Base-by-base conservation (phyloP, 2,113 vertebrate genomes). In the Tenebrosternarchus preto region DNA sequence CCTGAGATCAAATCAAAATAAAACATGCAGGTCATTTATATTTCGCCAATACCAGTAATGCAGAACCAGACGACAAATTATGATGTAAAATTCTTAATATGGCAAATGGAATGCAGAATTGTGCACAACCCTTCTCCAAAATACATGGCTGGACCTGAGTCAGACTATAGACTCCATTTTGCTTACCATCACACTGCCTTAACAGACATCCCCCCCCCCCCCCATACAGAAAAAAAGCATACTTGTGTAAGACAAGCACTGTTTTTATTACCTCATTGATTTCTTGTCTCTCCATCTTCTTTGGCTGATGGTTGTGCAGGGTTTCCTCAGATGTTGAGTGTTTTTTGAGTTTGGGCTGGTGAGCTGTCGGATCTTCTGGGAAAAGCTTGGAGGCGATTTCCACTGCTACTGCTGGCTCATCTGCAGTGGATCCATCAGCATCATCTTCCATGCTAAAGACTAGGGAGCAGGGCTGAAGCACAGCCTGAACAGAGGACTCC, bases 391-490 rank as follows among this genome's bases (percentile, higher is more conserved):
- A 57, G 19, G 66, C 27, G 25, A 60, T 72, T 36, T 74, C 61
- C 29, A 80, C 73, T 76, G 24, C 81, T 76, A n/a, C 81, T 33
- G 43, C 33, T 27, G 53, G 56, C 20, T 53, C 71, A 59, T 39
- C 71, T 29, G n/a, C 46, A 73, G 56, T 46, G 29, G 60, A 27
- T 61, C 69, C 17, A 36, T 88, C 76, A 15, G 71, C 4, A n/a
- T 85, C 80, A 15, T 85, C 88, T 43, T 92, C 92, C 57, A 91
- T 78, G 55, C 55, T 86, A 85, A 94, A 92, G 70, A 77, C 59
- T 59, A 86, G 70, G 7, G 84, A 83, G 60, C 81, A 56, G 17
- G 90, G 88, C 68, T 85, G 87, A 73, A 92, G 53, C 1, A 69
- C 66, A 17, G 43, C 1, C 0, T 64, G 64, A 60, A 57, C 1